Conservation (phyloP, 2,113 vertebrate species). For the Agelaius tricolor region DNA sequence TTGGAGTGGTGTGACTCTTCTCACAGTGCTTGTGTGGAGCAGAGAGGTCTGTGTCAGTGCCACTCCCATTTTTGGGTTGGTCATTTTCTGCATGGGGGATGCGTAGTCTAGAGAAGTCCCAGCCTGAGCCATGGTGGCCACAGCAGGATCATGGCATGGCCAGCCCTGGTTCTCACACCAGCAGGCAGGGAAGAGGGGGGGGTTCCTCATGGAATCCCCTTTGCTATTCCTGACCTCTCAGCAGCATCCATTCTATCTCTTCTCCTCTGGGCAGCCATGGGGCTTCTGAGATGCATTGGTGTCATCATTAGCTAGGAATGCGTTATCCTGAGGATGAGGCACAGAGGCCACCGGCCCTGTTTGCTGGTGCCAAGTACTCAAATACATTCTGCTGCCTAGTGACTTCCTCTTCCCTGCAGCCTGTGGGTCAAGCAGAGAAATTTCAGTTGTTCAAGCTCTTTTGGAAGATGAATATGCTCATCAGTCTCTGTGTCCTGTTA, state of each 20-base stretch:
- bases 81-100: background rate
- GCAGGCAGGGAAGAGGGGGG: background rate
- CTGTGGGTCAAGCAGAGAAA: background rate
- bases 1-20: background rate
- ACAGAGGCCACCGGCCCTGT: background rate
- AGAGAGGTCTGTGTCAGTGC: background rate
- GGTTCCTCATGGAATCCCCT: background rate
- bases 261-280: accelerated
- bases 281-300: background rate
- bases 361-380: background rate
- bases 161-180: background rate
- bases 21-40: background rate
- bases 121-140: accelerated
- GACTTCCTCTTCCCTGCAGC: background rate
- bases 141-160: background rate
- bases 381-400: background rate
- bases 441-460: background rate
- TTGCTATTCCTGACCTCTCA: background rate
- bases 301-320: background rate
- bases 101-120: background rate
- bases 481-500: background rate
- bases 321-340: background rate
- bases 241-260: background rate
- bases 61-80: accelerated
- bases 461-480: accelerated